Evolutionary conservation across 2,113 vertebrate genomes (phyloP), one percentile per base, ranked within the genome.

Genomic region (Chauna torquata): DNA sequence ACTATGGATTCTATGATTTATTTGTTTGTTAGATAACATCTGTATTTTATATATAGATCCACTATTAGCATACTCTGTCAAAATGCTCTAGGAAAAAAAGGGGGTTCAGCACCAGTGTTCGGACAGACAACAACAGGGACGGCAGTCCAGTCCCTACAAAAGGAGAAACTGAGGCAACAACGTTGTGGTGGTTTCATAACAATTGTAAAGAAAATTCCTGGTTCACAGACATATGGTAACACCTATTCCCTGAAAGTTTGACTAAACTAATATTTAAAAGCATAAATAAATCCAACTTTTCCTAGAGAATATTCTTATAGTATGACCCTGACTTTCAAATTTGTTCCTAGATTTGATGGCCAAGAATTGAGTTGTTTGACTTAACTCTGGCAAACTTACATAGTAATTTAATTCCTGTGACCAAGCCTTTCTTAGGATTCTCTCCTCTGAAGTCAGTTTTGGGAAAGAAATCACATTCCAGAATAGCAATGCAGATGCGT

Each of bases 391-490:
- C 88, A 96, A 91, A 82, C 52, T 30, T 77, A 94, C 47, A 20
- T 74, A 71, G 85, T 45, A 92, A 96, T 97, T 97, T 94, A 22
- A 78, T 94, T 95, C 82, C 78, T 54, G 50, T 90, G 89, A 95
- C 90, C 88, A 71, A 76, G n/a, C 13, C 61, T 88, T 96, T 94
- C 85, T 92, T 76, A 76, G 82, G 71, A 49, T 86, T 70, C 57
- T 93, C 44, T 88, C 76, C 59, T 94, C 93, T 93, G 82, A 90
- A 96, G 74, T 97, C 65, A 70, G 52, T 82, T 74, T 82, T 94
- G 87, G 85, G 88, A 92, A 76, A 88, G 86, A 88, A 94, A 83
- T 95, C 65, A 11, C 59, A 25, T 79, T 97, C 77, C 87, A 84
- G 82, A 97, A 96, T 92, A 96, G 95, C 81, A 91, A 9, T 55